Evolutionary conservation across 37 sponge, comb jelly and placozoan species (phyloP), one percentile per base, ranked within the genome.

Genomic region (Agelas oroides): DNA sequence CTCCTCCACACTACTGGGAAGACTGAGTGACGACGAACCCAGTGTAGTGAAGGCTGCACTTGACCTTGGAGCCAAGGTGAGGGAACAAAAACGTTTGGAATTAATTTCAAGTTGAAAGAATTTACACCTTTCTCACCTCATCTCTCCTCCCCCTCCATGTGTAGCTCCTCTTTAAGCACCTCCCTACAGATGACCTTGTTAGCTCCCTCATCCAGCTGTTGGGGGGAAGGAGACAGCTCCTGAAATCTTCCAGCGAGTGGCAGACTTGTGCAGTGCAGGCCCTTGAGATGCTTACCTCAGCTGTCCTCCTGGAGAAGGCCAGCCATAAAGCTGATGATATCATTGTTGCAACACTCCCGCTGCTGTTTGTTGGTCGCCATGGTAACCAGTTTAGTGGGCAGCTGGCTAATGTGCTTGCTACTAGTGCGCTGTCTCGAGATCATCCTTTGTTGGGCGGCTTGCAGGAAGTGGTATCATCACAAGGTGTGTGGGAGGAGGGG

Each of bases 1-100:
- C 5, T 67, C 76, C 0, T 84, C 83, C 1, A 41, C 87, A 2
- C 32, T 54, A 5, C 74, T 15, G 46, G 28, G 54, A 58, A 78
- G 91, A 1, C 70, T 89, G 30, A 39, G 65, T 28, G 94, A 93
- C 37, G 87, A 85, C 27, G 79, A 76, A 24, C 84, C 71, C 1
- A 16, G 58, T 0, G 94, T 93, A 27, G 87, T 89, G 27, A 13
- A 14, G n/a, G 87, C 78, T 41, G 87, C 81, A 14, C 70, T 93
- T 17, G 76, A 89, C 31, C 60, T 82, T 5, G 83, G 65, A 21
- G 40, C 70, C 13, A 56, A 75, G 70, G 89, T n/a, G n/a, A n/a
- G n/a, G n/a, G n/a, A n/a, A n/a, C n/a, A n/a, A n/a, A n/a, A n/a
- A n/a, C n/a, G n/a, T n/a, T n/a, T n/a, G n/a, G n/a, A n/a, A n/a